Evolutionary conservation across 2,797 vertebrate species (phyloP), one percentile per base, ranked within the genome.

Genomic region (Crossoptilon crossoptilon): DNA sequence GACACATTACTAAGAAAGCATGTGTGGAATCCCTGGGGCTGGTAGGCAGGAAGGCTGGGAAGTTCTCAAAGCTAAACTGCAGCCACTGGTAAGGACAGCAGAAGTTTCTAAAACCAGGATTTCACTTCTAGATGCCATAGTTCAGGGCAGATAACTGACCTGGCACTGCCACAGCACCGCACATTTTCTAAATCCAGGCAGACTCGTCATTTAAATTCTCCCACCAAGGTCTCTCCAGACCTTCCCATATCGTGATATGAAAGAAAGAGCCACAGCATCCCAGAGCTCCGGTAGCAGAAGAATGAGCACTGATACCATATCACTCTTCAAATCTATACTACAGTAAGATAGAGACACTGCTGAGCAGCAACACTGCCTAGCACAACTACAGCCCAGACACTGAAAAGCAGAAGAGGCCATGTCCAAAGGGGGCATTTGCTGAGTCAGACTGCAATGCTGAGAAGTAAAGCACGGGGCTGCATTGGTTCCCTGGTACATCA

Each of bases 241-340:
- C 60, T 81, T 59, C 17, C 29, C 11, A 1, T 6, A 21, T 0
- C 1, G 37, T 35, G n/a, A 60, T 13, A 23, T 0, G 1, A 21
- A 76, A 48, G 27, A 29, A 72, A 44, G 31, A 53, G 12, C 6
- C 8, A 7, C n/a, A 55, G 37, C 24, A 24, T 29, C 11, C 8
- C 33, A 4, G 39, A 72, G 51, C 29, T 78, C n/a, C 46, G 19
- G n/a, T 6, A 15, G 14, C 23, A 4, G 21, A 31, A 62, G 29
- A 29, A 58, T 8, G 10, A 84, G 17, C 22, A 66, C 49, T 1
- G 9, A 31, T 43, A 23, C 15, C 18, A 48, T 76, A 24, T 48
- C 68, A 27, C 49, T 49, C 63, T 85, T 39, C 69, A 68, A 1
- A 27, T 15, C 48, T n/a, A 2, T 16, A 4, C n/a, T 66, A 17